These are phyloP conservation scores for Acanthis flammea DNA, from an alignment of 2,797 vertebrate species.

Conservation along the genomic window DNA sequence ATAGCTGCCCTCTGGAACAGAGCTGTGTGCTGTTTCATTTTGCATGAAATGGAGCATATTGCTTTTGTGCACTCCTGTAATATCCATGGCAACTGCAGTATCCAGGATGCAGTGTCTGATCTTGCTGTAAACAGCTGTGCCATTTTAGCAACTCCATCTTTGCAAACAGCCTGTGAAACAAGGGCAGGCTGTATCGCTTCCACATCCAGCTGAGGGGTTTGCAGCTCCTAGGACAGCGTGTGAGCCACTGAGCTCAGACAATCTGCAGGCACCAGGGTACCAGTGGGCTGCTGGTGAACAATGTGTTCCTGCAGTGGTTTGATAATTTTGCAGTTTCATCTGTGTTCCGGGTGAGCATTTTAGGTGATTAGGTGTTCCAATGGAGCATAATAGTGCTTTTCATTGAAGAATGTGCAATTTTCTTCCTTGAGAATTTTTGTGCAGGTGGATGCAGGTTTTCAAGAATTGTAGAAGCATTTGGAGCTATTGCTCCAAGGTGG, in stretches of 20 bases:
- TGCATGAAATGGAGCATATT: not conserved
- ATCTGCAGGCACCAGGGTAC: not conserved
- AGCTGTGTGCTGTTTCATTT: not conserved
- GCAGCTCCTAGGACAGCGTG: not conserved
- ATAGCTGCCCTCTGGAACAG: not conserved
- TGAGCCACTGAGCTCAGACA: not conserved
- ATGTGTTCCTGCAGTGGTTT: not conserved
- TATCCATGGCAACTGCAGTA: constrained; percentile 43
- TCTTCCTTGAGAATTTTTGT: not conserved
- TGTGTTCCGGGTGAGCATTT: not conserved
- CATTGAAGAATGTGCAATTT: not conserved
- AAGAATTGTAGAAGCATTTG: not conserved
- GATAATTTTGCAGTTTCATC: not conserved
- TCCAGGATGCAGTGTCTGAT: constrained; percentile 2
- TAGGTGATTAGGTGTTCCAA: not conserved
- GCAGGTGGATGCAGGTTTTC: not conserved
- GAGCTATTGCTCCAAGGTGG: not conserved
- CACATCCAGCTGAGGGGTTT: not conserved
- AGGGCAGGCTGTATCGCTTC: not conserved
- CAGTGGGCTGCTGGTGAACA: not conserved
- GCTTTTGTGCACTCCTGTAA: constrained; percentile 1
- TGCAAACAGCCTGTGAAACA: not conserved
- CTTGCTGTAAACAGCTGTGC: constrained; percentile 38
- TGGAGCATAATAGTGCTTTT: not conserved
- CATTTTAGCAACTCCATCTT: not conserved